These are phyloP conservation scores for Trachymyrmex cornetzi DNA, from an alignment of 1,140 invertebrate genomes.

Conservation along the genomic window DNA sequence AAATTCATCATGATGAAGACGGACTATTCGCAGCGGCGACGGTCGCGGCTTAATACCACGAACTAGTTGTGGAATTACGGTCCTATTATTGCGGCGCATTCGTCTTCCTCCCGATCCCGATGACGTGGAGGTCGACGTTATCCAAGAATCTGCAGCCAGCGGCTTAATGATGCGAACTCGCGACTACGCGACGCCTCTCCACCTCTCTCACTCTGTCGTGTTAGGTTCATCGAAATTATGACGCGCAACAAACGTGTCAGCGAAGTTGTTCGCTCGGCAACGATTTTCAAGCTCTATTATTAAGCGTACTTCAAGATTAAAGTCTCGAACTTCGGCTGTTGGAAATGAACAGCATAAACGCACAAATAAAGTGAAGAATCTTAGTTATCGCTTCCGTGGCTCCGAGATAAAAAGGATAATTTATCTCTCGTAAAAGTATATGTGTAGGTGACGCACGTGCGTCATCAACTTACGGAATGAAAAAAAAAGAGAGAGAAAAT, in stretches of 20 bases:
- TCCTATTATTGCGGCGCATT: conserved; percentile 33
- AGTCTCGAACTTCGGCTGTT: not conserved
- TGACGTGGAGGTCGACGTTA: conserved; percentile 42
- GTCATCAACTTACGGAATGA: not conserved
- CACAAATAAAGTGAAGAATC: not conserved
- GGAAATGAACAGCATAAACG: not conserved
- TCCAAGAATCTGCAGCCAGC: conserved; percentile 11
- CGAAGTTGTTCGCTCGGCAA: not conserved
- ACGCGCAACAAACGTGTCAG: not conserved
- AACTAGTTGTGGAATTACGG: conserved; percentile 21
- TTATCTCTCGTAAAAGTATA: not conserved
- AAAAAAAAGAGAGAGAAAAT: not conserved
- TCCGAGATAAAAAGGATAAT: not conserved
- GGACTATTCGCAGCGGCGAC: not conserved
- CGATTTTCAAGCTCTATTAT: not conserved
- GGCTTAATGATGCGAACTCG: conserved; percentile 22
- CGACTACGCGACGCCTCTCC: not conserved
- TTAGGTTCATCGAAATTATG: not conserved
- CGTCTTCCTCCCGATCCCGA: conserved; percentile 1
- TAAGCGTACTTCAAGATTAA: not conserved
- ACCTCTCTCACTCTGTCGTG: not conserved
- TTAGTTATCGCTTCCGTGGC: not conserved
- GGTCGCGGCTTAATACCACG: not conserved
- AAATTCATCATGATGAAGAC: conserved; percentile 37
- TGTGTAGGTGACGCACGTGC: not conserved